Conservation (phyloP, 2,113 vertebrate species). For the Sitta europaea region DNA sequence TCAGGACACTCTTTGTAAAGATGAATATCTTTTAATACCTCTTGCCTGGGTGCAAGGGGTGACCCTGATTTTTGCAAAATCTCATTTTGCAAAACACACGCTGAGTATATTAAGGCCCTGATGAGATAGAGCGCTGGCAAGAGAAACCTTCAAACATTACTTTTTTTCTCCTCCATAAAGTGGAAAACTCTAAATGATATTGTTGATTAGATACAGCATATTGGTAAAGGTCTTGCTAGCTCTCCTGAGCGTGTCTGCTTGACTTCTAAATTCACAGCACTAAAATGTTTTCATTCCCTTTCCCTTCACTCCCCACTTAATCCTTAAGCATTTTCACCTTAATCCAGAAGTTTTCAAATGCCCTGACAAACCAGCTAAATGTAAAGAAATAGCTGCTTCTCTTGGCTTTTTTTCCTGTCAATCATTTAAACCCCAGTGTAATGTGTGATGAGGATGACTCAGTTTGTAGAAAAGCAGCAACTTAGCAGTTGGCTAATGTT, state of each 20-base stretch:
- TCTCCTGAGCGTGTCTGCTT: slow-evolving; percentile 36
- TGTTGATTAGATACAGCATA: slow-evolving; percentile 40
- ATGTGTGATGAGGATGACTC: slow-evolving; percentile 56
- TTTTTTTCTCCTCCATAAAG: slow-evolving; percentile 48
- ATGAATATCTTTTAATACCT: slow-evolving; percentile 44
- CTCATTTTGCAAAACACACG: slow-evolving; percentile 46
- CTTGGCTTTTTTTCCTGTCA: slow-evolving; percentile 58
- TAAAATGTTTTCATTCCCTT: slow-evolving; percentile 49
- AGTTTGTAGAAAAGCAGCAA: slow-evolving; percentile 50
- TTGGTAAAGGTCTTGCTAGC: slow-evolving; percentile 41
- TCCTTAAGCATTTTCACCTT: slow-evolving; percentile 67
- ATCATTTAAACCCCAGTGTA: slow-evolving; percentile 47
- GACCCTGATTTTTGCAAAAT: slow-evolving; percentile 29
- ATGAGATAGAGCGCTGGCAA: slow-evolving; percentile 12
- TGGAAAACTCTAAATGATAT: slow-evolving; percentile 42
- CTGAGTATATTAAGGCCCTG: slow-evolving; percentile 20
- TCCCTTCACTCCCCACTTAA: slow-evolving; percentile 56
- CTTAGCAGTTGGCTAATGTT: slow-evolving; percentile 55
- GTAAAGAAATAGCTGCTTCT: slow-evolving; percentile 60
- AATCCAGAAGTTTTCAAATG: slow-evolving; percentile 65
- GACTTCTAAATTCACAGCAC: slow-evolving; percentile 54
- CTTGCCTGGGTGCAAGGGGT: neutral
- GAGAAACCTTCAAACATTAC: slow-evolving; percentile 29
- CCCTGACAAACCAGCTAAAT: slow-evolving; percentile 62
- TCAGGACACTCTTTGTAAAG: slow-evolving; percentile 7